phyloP scores from a whole-genome alignment of 2,888 invertebrate species.

The Leucoma salicis region DNA sequence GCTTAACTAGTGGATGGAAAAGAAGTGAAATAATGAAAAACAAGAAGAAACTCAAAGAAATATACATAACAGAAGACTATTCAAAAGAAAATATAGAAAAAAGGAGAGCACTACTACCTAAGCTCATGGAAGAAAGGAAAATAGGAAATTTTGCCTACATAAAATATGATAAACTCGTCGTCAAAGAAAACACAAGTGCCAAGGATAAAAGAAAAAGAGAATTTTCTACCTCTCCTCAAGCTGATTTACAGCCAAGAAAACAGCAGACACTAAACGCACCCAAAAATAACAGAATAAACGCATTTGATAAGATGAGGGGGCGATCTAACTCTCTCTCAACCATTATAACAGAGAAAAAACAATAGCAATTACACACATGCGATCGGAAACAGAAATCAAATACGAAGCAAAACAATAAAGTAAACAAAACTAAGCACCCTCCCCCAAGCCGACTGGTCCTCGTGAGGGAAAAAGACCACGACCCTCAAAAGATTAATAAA shows the following conservation, averaged over 20 bases:
- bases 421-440: not conserved
- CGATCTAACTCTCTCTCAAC: slow-evolving; percentile 2
- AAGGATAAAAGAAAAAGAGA: no score
- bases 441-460: no score
- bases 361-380: slow-evolving; percentile 3
- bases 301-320: slow-evolving; percentile 1
- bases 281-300: not conserved
- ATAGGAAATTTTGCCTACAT: slow-evolving; percentile 27
- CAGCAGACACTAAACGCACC: not conserved
- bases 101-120: slow-evolving; percentile 21
- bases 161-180: slow-evolving; percentile 12
- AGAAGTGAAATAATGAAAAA: no score
- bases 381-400: not conserved
- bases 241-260: no score
- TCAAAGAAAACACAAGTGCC: no score
- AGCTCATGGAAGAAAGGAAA: slow-evolving; percentile 20
- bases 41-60: slow-evolving; percentile 6
- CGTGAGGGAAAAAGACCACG: no score
- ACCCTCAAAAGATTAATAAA: no score
- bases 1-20: no score
- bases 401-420: not conserved
- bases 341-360: slow-evolving; percentile 1
- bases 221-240: no score
- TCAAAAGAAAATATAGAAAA: slow-evolving; percentile 24
- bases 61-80: slow-evolving; percentile 25